Evolutionary conservation across 1,140 invertebrate species (phyloP), one percentile per base, ranked within the genome.

Genomic region (Pinna nobilis): DNA sequence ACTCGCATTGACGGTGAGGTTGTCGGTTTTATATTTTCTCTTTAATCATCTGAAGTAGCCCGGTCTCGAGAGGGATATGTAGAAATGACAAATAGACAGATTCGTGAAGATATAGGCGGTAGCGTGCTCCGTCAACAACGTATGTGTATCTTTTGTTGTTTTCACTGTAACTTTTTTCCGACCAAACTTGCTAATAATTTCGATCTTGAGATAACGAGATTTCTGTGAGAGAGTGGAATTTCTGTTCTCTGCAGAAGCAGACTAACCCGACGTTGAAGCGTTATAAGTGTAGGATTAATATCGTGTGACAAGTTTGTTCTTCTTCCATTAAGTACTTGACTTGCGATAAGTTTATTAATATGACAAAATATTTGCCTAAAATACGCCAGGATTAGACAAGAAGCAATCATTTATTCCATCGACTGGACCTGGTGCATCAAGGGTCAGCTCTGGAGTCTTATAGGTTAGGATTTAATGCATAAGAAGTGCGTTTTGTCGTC

Each of bases 271-370:
- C 13, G 35, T 49, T 60, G 47, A 67, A 50, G 59, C 65, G 65
- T 63, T 41, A 63, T 59, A 74, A 74, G 72, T 68, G 35, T 25
- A 49, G 72, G 72, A 74, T 74, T 74, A 69, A 68, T 69, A 69
- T 74, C 41, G 51, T 63, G 49, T 74, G 72, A 74, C 72, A 74
- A 74, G 72, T 74, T 74, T 74, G 57, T 66, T 51, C 72, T 61
- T 51, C 65, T 30, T 60, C 72, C 72, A 74, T 74, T 74, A 74
- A 74, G 50, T 67, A 74, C 72, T 74, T 61, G 35, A 74, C 25
- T 44, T 61, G 72, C 47, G 44, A 68, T 74, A 74, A 68, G 65
- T 63, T 68, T 74, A 74, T 68, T 74, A 74, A 74, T 74, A 60
- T 69, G 44, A 39, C 65, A 63, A 74, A 74, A 74, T 74, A 74